Percentiles rank a stretch among this genome's conserved stretches.
Evolutionary conservation across 2,113 vertebrate genomes (phyloP).

Genomic region (Phyllostomus hastatus): DNA sequence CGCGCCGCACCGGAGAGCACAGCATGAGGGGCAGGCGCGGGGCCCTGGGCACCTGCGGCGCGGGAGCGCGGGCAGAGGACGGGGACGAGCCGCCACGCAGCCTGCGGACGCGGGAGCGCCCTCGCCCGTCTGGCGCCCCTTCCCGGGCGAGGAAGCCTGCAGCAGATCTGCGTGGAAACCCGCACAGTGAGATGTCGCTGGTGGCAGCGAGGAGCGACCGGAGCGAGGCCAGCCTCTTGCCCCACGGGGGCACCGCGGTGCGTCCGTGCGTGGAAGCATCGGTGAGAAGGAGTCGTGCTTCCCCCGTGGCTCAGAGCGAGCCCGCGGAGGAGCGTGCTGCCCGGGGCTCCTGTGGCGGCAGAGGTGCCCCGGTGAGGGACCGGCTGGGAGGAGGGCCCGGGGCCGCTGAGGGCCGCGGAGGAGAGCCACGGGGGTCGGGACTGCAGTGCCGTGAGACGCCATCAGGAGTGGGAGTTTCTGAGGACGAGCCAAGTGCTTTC

Average conservation of each 20-base stretch:
- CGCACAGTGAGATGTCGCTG: slow-evolving; percentile 48
- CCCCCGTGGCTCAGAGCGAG: slow-evolving; percentile 25
- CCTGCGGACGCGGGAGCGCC: slow-evolving; percentile 5
- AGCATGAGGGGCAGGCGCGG: slow-evolving; percentile 54
- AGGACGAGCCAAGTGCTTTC: slow-evolving; percentile 41
- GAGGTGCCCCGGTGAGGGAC: neutral
- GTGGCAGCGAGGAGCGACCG: slow-evolving; percentile 45
- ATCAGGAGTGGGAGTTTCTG: slow-evolving; percentile 34
- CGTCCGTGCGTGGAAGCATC: slow-evolving; percentile 32
- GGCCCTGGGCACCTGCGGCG: neutral
- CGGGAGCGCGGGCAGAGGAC: slow-evolving; percentile 11
- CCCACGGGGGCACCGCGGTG: slow-evolving; percentile 12
- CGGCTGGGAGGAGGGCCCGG: slow-evolving; percentile 44
- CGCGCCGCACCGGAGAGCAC: neutral
- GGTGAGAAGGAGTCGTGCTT: slow-evolving; percentile 26
- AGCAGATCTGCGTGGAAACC: neutral
- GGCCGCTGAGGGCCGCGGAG: neutral
- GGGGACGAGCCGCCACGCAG: neutral
- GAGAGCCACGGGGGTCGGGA: slow-evolving; percentile 45
- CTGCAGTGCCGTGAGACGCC: neutral
- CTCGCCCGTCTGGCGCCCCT: neutral
- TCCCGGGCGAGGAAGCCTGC: slow-evolving; percentile 15
- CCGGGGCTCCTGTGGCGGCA: neutral
- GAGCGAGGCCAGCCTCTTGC: slow-evolving; percentile 36
- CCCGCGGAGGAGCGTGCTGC: neutral